phyloP scores from a whole-genome alignment of 2,113 vertebrate species.

The Acanthisitta chloris region DNA sequence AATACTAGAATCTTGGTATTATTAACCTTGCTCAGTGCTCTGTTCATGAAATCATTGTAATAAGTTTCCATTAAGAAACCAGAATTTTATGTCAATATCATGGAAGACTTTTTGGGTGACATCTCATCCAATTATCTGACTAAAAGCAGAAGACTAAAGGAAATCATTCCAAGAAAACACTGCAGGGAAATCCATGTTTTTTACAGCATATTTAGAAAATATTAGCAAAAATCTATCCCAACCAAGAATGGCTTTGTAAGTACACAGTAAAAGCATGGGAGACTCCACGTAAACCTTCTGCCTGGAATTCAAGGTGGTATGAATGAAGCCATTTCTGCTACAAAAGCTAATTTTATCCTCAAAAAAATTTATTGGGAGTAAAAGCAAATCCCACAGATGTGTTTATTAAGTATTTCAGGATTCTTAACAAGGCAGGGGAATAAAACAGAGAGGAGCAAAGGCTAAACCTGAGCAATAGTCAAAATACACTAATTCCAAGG shows the following conservation, averaged over 20 bases:
- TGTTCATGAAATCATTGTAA: neutral
- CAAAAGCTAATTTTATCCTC: neutral
- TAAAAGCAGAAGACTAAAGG: neutral
- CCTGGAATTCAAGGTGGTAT: neutral
- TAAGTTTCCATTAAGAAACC: neutral
- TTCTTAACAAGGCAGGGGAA: neutral
- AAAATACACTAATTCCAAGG: neutral
- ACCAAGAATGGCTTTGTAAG: neutral
- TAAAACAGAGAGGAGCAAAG: neutral
- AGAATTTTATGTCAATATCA: neutral
- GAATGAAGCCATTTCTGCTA: neutral
- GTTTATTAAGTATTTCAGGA: neutral
- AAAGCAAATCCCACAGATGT: neutral
- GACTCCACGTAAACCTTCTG: neutral
- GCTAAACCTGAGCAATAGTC: neutral
- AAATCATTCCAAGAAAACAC: neutral
- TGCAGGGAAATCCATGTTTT: neutral
- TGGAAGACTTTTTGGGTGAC: neutral
- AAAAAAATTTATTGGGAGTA: neutral
- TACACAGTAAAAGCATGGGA: neutral
- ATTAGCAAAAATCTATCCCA: neutral
- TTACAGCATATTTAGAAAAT: neutral
- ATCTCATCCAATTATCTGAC: neutral
- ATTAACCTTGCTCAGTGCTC: neutral
- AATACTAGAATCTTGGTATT: neutral